Evolutionary conservation across 2,888 invertebrate species (phyloP).

Genomic region (Acanthosepion esculentum): DNA sequence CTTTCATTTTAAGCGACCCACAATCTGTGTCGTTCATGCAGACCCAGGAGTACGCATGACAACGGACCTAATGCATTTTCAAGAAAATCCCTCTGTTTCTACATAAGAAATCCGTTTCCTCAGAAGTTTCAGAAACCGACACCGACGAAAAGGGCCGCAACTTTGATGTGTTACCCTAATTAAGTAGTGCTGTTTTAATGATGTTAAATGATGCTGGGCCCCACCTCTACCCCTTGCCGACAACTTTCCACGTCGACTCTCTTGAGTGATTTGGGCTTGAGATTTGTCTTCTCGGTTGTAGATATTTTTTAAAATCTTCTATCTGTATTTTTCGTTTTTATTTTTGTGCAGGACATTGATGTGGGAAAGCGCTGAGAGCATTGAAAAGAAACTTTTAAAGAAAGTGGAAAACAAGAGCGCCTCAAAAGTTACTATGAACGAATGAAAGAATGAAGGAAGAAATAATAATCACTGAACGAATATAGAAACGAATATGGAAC

Average conservation of each 20-base stretch:
- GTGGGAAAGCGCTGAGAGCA: too few relatives aligned
- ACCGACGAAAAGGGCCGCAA: background rate
- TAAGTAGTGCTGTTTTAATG: background rate
- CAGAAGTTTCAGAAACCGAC: background rate
- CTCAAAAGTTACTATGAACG: too few relatives aligned
- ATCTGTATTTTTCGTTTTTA: too few relatives aligned
- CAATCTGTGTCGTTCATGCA: background rate
- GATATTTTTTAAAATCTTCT: too few relatives aligned
- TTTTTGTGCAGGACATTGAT: too few relatives aligned
- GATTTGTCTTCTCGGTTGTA: background rate
- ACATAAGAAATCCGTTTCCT: background rate
- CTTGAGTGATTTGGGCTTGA: background rate
- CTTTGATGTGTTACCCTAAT: background rate
- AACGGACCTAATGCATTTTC: constrained; percentile 24
- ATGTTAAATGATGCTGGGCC: background rate
- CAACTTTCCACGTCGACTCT: constrained; percentile 6
- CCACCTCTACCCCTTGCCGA: background rate
- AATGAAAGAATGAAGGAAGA: too few relatives aligned
- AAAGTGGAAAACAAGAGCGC: too few relatives aligned
- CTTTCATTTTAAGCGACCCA: background rate
- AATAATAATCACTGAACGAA: too few relatives aligned
- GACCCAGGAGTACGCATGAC: background rate
- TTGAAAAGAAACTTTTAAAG: too few relatives aligned
- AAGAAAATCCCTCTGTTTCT: background rate
- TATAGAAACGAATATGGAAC: too few relatives aligned